Evolutionary conservation across 1,140 invertebrate species (phyloP).

Genomic region (Apis mellifera): Amel_HAv3.1 CM009932.2:10494001-10494500

Average conservation of each 20-base stretch:
- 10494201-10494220: conserved; percentile 14
- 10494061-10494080: conserved; percentile 73
- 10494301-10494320: background rate
- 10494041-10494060: conserved; percentile 77
- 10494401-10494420: background rate
- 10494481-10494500: background rate
- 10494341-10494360: too few species aligned
- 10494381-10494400: background rate
- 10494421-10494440: too few species aligned
- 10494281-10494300: conserved; percentile 3
- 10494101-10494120: conserved; percentile 54
- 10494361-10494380: background rate
- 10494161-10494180: conserved; percentile 19
- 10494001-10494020: conserved; percentile 82
- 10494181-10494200: conserved; percentile 40
- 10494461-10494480: conserved; percentile 6
- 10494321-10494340: background rate
- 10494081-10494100: conserved; percentile 63
- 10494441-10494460: conserved; percentile 53
- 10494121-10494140: conserved; percentile 50
- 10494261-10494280: conserved; percentile 29
- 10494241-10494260: background rate
- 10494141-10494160: conserved; percentile 44
- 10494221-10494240: conserved; percentile 3
- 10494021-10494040: conserved; percentile 80